Evolutionary conservation across 2,888 invertebrate genomes (phyloP).

Genomic region (Agonum fuliginosum): DNA sequence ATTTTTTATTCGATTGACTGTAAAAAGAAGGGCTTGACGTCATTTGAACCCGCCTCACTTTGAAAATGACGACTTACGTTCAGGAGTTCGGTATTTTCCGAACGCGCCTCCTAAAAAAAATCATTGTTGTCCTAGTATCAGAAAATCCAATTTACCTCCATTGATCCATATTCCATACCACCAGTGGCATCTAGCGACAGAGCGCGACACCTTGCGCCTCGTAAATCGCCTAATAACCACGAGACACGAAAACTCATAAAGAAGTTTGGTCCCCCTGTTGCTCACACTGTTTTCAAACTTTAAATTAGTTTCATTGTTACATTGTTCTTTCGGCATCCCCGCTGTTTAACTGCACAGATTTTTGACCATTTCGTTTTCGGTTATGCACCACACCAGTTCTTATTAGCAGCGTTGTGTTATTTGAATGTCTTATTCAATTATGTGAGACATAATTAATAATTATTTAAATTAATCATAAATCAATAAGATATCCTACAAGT

Average conservation of each 20-base stretch:
- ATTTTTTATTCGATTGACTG: no score
- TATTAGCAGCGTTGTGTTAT: slow-evolving; percentile 7
- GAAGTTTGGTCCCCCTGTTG: slow-evolving; percentile 47
- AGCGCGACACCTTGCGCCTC: slow-evolving; percentile 21
- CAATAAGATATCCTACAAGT: no score
- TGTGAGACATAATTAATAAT: no score
- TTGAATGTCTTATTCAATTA: slow-evolving; percentile 2
- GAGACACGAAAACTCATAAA: slow-evolving; percentile 50
- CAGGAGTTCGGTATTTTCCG: no score
- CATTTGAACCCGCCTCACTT: no score
- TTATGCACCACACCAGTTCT: slow-evolving; percentile 1
- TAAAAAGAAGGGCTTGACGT: no score
- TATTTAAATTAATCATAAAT: no score
- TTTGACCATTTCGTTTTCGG: slow-evolving; percentile 27
- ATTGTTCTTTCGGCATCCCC: slow-evolving; percentile 7
- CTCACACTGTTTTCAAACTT: slow-evolving; percentile 51
- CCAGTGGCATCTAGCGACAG: background rate
- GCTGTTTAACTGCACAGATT: slow-evolving; percentile 32
- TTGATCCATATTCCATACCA: background rate
- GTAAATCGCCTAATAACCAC: slow-evolving; percentile 54
- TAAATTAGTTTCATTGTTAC: slow-evolving; percentile 56
- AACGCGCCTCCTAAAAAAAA: no score
- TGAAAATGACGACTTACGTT: no score
- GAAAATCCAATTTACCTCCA: background rate
- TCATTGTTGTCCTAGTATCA: no score